These are phyloP conservation scores for Pangasius krempfi DNA, from an alignment of 2,797 vertebrate species.

Conservation along the genomic window DNA sequence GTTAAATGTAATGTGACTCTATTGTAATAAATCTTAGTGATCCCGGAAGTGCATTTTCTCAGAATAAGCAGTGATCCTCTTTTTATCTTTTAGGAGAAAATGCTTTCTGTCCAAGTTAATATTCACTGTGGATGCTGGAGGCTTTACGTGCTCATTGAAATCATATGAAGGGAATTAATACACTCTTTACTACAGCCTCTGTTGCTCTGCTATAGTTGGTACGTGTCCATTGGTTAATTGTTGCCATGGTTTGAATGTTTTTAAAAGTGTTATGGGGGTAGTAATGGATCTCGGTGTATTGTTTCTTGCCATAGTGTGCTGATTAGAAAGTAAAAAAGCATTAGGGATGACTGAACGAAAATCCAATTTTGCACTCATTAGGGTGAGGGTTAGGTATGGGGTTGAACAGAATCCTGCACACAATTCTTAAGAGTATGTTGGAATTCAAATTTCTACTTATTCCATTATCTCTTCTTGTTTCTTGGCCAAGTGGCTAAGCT, in stretches of 20 bases:
- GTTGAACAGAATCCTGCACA: slow-evolving; percentile 1
- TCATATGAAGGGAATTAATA: slow-evolving; percentile 28
- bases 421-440: slow-evolving; percentile 5
- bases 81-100: slow-evolving; percentile 20
- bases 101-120: slow-evolving; percentile 26
- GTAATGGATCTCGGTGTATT: slow-evolving; percentile 8
- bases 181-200: slow-evolving; percentile 8
- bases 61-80: background rate
- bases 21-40: background rate
- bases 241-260: slow-evolving; percentile 36
- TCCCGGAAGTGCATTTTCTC: slow-evolving; percentile 6
- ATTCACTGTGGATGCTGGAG: slow-evolving; percentile 15
- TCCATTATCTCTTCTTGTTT: slow-evolving; percentile 29
- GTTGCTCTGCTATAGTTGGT: slow-evolving; percentile 21
- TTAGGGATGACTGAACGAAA: slow-evolving; percentile 11
- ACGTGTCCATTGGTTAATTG: slow-evolving; percentile 12
- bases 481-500: slow-evolving; percentile 27
- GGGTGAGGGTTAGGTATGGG: slow-evolving; percentile 13
- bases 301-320: slow-evolving; percentile 13
- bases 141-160: slow-evolving; percentile 10
- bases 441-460: slow-evolving; percentile 24
- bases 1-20: background rate
- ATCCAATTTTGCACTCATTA: slow-evolving; percentile 27
- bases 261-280: slow-evolving; percentile 24
- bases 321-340: slow-evolving; percentile 27